Conservation (phyloP, 2,888 invertebrate species). For the Pterobdella sp. region DNA sequence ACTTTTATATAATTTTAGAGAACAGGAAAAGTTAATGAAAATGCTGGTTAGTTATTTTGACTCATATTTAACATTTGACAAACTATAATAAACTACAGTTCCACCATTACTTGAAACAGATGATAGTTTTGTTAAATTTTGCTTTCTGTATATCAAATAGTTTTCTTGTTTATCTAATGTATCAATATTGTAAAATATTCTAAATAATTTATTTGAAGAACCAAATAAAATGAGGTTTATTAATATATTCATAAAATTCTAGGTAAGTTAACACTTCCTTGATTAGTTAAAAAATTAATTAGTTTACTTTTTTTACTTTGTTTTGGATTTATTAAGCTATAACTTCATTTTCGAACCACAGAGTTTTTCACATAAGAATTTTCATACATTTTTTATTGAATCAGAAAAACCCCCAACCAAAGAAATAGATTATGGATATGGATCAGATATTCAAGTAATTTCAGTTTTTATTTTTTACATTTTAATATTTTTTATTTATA, state of each 20-base stretch:
- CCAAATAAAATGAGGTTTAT: too few species aligned
- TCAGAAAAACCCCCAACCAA: conserved; percentile 9
- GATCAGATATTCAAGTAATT: conserved; percentile 16
- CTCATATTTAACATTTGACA: too few species aligned
- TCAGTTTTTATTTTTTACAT: neutral
- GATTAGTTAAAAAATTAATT: too few species aligned
- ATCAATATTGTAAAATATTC: too few species aligned
- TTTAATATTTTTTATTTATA: neutral
- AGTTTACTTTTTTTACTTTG: too few species aligned
- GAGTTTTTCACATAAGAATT: neutral
- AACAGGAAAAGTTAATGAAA: conserved; percentile 7
- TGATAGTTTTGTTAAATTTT: too few species aligned
- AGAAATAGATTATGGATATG: conserved; percentile 23
- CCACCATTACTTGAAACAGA: too few species aligned
- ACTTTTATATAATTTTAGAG: neutral
- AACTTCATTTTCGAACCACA: neutral
- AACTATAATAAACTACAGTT: too few species aligned
- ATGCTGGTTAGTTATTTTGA: neutral
- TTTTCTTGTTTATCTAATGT: neutral
- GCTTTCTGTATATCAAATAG: neutral
- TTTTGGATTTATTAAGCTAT: neutral
- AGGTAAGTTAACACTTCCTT: too few species aligned
- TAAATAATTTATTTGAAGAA: too few species aligned
- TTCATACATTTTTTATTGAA: neutral
- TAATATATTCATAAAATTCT: too few species aligned